Evolutionary conservation across 2,113 vertebrate species (phyloP).

Genomic region (Hypanus sabinus): DNA sequence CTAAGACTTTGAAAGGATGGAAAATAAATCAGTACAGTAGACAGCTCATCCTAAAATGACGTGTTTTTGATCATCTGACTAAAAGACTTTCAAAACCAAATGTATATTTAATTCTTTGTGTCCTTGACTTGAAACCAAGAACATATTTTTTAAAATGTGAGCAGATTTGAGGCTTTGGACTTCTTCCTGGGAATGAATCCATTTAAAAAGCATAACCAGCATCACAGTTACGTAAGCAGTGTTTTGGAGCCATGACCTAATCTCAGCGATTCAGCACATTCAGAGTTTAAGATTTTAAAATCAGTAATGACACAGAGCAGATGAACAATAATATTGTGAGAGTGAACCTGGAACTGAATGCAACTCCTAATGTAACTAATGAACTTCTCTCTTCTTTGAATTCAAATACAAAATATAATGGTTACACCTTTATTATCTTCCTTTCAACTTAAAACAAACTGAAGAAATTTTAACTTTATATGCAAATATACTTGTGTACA

Average conservation of each 20-base stretch:
- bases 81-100: conserved; percentile 16
- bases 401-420: background rate
- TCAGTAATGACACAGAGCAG: background rate
- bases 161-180: background rate
- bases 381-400: background rate
- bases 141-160: background rate
- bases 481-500: background rate
- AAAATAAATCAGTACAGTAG: background rate
- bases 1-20: background rate
- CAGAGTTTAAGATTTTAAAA: background rate
- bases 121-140: background rate
- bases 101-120: background rate
- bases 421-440: background rate
- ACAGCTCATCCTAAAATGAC: background rate
- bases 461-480: background rate
- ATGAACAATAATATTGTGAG: background rate
- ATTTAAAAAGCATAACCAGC: background rate
- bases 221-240: background rate
- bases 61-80: conserved; percentile 13
- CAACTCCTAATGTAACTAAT: background rate
- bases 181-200: background rate
- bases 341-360: background rate
- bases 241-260: background rate
- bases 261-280: background rate
- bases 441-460: background rate